These are phyloP conservation scores for Sinodicranocentrus sp. DNA, from an alignment of 2,888 invertebrate species.

Conservation along the genomic window DNA sequence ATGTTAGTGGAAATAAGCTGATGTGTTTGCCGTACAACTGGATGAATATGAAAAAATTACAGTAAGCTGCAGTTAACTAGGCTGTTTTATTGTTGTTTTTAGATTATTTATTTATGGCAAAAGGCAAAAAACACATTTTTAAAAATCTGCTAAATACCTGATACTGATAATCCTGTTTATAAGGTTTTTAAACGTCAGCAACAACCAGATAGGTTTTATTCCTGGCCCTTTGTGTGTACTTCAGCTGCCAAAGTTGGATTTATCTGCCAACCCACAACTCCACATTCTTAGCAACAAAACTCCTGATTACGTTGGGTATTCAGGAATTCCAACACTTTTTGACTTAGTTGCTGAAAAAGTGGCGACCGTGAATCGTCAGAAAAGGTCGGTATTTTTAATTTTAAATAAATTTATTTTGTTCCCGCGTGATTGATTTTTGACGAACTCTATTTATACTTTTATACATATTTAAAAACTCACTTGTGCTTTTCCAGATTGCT, in stretches of 20 bases:
- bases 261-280: slow-evolving; percentile 40
- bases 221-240: slow-evolving; percentile 38
- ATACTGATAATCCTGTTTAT: too few relatives aligned
- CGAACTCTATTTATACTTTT: too few relatives aligned
- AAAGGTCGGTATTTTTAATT: too few relatives aligned
- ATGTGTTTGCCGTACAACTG: slow-evolving; percentile 58
- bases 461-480: too few relatives aligned
- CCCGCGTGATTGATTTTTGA: too few relatives aligned
- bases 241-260: slow-evolving; percentile 28
- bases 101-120: too few relatives aligned
- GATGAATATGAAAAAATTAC: slow-evolving; percentile 44
- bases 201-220: slow-evolving; percentile 53
- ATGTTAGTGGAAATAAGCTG: slow-evolving; percentile 46
- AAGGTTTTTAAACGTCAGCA: slow-evolving; percentile 52
- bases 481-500: too few relatives aligned
- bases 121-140: too few relatives aligned
- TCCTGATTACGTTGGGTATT: slow-evolving; percentile 33
- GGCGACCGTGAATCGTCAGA: slow-evolving; percentile 13
- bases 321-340: slow-evolving; percentile 44
- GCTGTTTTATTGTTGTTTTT: too few relatives aligned
- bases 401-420: too few relatives aligned
- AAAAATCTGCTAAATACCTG: background rate
- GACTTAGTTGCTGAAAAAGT: slow-evolving; percentile 41
- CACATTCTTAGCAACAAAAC: background rate
- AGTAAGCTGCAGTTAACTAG: too few relatives aligned